Evolutionary conservation across 2,888 invertebrate species (phyloP).

Genomic region (Rapana venosa): DNA sequence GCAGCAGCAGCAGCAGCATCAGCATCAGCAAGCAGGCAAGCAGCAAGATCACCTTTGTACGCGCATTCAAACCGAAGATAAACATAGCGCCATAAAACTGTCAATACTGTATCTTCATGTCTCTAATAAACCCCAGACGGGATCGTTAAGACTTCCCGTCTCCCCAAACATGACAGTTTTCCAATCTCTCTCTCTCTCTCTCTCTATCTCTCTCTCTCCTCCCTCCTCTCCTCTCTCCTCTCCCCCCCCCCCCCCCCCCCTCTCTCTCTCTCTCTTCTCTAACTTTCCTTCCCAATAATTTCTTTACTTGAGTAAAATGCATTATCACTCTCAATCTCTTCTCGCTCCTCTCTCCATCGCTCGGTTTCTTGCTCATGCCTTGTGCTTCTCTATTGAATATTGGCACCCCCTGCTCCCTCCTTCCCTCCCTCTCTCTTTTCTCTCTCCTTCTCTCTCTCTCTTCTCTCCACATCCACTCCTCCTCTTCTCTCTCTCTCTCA

Average conservation of each 20-base stretch:
- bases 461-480: background rate
- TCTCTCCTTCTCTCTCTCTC: background rate
- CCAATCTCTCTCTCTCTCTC: slow-evolving; percentile 27
- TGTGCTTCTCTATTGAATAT: no score
- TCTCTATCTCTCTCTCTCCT: background rate
- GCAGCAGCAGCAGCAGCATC: no score
- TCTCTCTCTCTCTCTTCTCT: no score
- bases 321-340: no score
- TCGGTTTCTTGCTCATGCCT: no score
- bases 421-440: no score
- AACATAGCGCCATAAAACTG: slow-evolving; percentile 34
- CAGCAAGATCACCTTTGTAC: slow-evolving; percentile 25
- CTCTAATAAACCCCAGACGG: slow-evolving; percentile 33
- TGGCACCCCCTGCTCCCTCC: no score
- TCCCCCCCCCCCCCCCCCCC: no score
- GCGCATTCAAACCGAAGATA: slow-evolving; percentile 20
- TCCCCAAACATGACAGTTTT: slow-evolving; percentile 4
- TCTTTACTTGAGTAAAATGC: no score
- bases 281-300: no score
- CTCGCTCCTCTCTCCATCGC: no score
- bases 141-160: slow-evolving; percentile 35
- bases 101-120: slow-evolving; percentile 19
- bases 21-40: background rate
- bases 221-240: background rate
- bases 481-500: background rate